Conservation (phyloP, 2,888 invertebrate genomes). For the Tipula confusa region DNA sequence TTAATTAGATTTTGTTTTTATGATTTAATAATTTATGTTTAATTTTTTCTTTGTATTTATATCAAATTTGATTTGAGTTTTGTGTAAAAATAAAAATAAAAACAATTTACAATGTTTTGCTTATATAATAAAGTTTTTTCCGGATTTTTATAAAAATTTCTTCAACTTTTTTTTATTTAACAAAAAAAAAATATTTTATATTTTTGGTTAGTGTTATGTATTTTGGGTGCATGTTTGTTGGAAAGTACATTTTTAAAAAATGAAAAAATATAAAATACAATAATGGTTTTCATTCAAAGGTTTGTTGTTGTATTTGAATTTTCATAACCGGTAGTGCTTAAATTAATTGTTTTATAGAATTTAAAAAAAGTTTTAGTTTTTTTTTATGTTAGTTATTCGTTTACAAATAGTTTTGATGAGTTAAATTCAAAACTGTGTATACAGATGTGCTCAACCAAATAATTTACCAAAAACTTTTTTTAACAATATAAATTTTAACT, state of each 20-base stretch:
- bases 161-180: neutral
- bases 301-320: neutral
- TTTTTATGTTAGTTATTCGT: neutral
- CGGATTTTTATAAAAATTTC: neutral
- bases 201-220: neutral
- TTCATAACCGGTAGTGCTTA: neutral
- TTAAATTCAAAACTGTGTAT: neutral
- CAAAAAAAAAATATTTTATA: neutral
- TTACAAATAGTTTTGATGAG: neutral
- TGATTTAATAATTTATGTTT: slow-evolving; percentile 25
- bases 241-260: neutral
- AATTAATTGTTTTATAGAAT: neutral
- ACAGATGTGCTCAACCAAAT: neutral
- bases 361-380: neutral
- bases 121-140: neutral
- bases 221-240: neutral
- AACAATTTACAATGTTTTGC: neutral
- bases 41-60: too few species aligned
- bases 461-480: neutral
- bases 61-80: slow-evolving; percentile 14
- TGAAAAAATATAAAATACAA: neutral
- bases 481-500: too few species aligned
- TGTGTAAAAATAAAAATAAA: neutral
- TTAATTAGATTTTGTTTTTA: slow-evolving; percentile 12
- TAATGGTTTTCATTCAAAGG: neutral